Percentiles rank a stretch among this genome's conserved stretches.
Conservation (phyloP, 1,140 invertebrate genomes). For the Halyomorpha halys region DNA sequence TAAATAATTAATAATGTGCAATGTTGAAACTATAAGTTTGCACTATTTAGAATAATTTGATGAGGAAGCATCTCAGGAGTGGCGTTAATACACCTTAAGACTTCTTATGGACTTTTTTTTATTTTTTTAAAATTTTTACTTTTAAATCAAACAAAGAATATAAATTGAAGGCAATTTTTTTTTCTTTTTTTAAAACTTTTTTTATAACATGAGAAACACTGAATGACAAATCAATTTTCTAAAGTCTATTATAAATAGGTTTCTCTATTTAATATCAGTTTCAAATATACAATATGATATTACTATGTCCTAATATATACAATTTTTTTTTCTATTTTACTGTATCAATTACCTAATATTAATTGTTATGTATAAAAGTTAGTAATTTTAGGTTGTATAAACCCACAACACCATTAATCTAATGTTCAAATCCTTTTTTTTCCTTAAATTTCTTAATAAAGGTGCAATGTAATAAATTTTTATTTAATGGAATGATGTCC, state of each 20-base stretch:
- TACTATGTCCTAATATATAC: constrained; percentile 9
- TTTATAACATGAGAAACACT: constrained; percentile 1
- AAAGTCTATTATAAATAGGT: constrained; percentile 17
- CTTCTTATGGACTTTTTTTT: not conserved
- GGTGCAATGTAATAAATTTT: constrained; percentile 1
- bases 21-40: not conserved
- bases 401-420: constrained; percentile 15
- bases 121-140: not conserved
- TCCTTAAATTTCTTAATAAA: not conserved
- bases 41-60: not conserved
- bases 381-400: constrained; percentile 14
- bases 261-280: constrained; percentile 13
- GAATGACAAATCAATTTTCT: constrained; percentile 6
- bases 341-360: not conserved
- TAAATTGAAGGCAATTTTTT: constrained; percentile 4
- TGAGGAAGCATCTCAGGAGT: constrained; percentile 8
- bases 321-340: constrained; percentile 5
- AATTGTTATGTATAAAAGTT: constrained; percentile 19
- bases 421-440: not conserved
- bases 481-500: constrained; percentile 17
- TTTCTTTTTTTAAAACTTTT: too few relatives aligned
- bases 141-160: not conserved
- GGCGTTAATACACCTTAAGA: constrained; percentile 1
- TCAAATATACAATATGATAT: constrained; percentile 15
- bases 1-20: constrained; percentile 4